A percentile compares a stretch with the other conserved stretches of the same genome.
phyloP scores from a whole-genome alignment of 1,140 invertebrate species.

The Drosophila nigrodunni region DNA sequence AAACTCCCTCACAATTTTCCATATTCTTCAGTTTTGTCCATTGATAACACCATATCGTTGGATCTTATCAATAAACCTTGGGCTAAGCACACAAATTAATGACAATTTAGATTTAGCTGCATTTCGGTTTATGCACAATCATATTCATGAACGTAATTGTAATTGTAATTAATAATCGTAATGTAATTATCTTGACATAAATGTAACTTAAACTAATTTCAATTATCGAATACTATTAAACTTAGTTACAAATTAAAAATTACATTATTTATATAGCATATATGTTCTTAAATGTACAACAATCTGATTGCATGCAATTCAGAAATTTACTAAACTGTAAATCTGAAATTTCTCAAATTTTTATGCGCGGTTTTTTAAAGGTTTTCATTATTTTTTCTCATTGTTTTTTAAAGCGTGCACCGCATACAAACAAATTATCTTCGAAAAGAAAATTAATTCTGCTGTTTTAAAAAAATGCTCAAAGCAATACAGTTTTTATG shows the following conservation, averaged over 20 bases:
- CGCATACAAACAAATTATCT: conserved; percentile 49
- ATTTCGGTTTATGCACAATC: conserved; percentile 34
- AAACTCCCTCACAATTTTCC: conserved; percentile 13
- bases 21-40: not conserved
- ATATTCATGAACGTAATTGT: conserved; percentile 37
- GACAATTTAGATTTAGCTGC: conserved; percentile 55
- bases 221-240: conserved; percentile 65
- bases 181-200: conserved; percentile 67
- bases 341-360: conserved; percentile 21
- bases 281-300: conserved; percentile 62
- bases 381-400: not conserved
- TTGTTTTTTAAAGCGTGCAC: conserved; percentile 37
- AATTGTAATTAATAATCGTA: conserved; percentile 52
- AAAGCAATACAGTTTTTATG: conserved; percentile 76
- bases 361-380: conserved; percentile 11
- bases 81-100: conserved; percentile 61
- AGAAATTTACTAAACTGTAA: conserved; percentile 12
- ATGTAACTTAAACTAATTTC: conserved; percentile 60
- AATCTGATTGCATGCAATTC: conserved; percentile 56
- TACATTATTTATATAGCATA: conserved; percentile 65
- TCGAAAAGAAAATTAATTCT: conserved; percentile 42
- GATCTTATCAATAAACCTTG: not conserved
- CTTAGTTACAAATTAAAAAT: conserved; percentile 65
- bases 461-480: conserved; percentile 65
- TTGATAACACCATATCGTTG: not conserved